These are phyloP conservation scores for Lucilia cuprina DNA, from an alignment of 1,140 invertebrate species.

Conservation along the genomic window DNA sequence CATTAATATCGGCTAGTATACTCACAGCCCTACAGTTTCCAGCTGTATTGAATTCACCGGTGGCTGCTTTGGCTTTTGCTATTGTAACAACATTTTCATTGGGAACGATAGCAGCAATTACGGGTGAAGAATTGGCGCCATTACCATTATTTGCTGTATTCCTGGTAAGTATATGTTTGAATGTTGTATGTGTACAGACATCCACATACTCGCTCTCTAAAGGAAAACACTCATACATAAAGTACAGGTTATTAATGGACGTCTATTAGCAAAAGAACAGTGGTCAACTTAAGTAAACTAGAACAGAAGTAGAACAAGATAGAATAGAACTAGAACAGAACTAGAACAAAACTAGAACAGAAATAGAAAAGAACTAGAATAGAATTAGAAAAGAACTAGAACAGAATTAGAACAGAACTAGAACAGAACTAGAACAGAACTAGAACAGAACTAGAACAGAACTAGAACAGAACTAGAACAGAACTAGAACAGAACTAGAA, in stretches of 20 bases:
- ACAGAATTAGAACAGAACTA: too few relatives aligned
- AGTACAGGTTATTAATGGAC: neutral
- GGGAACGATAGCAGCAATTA: slow-evolving; percentile 59
- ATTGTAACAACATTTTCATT: slow-evolving; percentile 59
- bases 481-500: too few relatives aligned
- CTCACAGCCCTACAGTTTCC: slow-evolving; percentile 61
- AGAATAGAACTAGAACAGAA: too few relatives aligned
- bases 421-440: too few relatives aligned
- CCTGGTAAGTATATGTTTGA: slow-evolving; percentile 63
- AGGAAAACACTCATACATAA: neutral
- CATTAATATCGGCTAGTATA: slow-evolving; percentile 56
- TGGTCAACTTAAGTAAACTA: too few relatives aligned
- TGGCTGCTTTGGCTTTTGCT: slow-evolving; percentile 58
- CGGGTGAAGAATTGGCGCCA: slow-evolving; percentile 64
- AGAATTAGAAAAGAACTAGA: too few relatives aligned
- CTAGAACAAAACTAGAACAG: too few relatives aligned
- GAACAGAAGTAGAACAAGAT: too few relatives aligned
- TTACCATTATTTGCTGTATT: slow-evolving; percentile 72
- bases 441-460: too few relatives aligned
- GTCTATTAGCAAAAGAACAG: neutral
- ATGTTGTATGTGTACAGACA: neutral
- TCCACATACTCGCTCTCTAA: neutral
- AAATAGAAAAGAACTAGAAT: too few relatives aligned
- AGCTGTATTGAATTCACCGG: slow-evolving; percentile 58
- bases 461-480: too few relatives aligned